Conservation (phyloP, 1,140 invertebrate genomes). For the Pinna nobilis region DNA sequence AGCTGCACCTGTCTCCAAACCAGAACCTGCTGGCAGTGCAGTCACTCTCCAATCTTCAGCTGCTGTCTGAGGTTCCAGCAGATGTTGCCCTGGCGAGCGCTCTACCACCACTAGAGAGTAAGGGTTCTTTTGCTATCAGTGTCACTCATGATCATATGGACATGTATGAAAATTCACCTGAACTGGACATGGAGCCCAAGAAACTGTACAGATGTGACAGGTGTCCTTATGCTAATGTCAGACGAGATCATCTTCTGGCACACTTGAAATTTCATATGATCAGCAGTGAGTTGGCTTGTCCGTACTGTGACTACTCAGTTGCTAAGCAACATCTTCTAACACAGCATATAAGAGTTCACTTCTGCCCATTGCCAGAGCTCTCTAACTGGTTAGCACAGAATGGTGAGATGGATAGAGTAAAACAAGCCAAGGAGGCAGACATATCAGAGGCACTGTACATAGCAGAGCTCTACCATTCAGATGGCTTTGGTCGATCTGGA, state of each 20-base stretch:
- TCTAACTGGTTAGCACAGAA: constrained; percentile 68
- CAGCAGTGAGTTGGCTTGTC: constrained; percentile 81
- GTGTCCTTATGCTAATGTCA: constrained; percentile 86
- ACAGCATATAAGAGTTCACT: constrained; percentile 89
- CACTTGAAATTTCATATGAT: constrained; percentile 85
- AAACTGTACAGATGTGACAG: constrained; percentile 80
- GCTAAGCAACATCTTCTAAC: constrained; percentile 84
- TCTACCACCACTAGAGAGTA: constrained; percentile 59
- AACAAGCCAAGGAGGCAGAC: constrained; percentile 60
- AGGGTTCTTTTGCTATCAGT: constrained; percentile 58
- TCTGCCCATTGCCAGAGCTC: constrained; percentile 74
- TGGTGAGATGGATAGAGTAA: constrained; percentile 61
- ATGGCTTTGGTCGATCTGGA: constrained; percentile 16
- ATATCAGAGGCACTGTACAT: constrained; percentile 63
- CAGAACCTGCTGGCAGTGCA: constrained; percentile 71
- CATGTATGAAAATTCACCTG: constrained; percentile 66
- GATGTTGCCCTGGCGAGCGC: constrained; percentile 70
- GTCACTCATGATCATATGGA: constrained; percentile 70
- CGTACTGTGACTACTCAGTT: constrained; percentile 89
- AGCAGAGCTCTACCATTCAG: constrained; percentile 47
- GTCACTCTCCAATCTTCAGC: constrained; percentile 68
- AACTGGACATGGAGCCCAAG: constrained; percentile 70
- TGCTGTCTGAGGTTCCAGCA: constrained; percentile 68
- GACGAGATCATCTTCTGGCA: constrained; percentile 84
- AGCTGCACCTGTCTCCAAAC: constrained; percentile 70